Base-by-base conservation (phyloP, 1,140 invertebrate species). In the Adelges cooleyi region DNA sequence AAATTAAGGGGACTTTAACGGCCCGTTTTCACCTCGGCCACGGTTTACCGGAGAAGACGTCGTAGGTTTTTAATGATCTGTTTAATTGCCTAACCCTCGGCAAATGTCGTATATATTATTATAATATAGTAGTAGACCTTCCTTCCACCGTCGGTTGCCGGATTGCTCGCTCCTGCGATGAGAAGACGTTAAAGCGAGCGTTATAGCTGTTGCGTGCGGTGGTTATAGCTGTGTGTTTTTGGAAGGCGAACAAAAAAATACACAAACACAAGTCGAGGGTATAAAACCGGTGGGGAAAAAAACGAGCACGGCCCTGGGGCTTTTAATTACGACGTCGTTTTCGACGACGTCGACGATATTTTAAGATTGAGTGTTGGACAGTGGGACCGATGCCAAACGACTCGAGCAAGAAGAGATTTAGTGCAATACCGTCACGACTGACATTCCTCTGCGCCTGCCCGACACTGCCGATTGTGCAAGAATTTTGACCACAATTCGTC, bases 281-380 rank as follows among this genome's bases (percentile, higher is more conserved):
- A 52, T 22, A 54, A 54, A n/a, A n/a, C n/a, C n/a, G n/a, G n/a
- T n/a, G n/a, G n/a, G n/a, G n/a, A 33, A 33, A 5, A 33, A 6
- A 33, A 33, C 29, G 29, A 11, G 29, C 5, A 33, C 29, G 29
- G 53, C 8, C 52, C 8, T 17, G 33, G 23, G 56, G 42, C 40
- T 62, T 62, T 62, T 62, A 62, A 62, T 62, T 62, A 62, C 56
- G 56, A 62, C 56, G 56, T 62, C 56, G 56, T 62, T 62, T 62
- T 62, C 42, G 42, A 18, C 40, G 42, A 62, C 56, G 56, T 62
- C 56, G 56, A 62, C 56, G 56, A 42, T 62, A 62, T 62, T 62
- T 62, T 62, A 62, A 25, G 56, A 62, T 62, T 62, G 56, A 42
- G 56, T 62, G 56, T 62, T 42, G 56, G 56, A 62, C 56, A 22